Base-by-base conservation (phyloP, 2,113 vertebrate species). In the Baryphthengus martii region DNA sequence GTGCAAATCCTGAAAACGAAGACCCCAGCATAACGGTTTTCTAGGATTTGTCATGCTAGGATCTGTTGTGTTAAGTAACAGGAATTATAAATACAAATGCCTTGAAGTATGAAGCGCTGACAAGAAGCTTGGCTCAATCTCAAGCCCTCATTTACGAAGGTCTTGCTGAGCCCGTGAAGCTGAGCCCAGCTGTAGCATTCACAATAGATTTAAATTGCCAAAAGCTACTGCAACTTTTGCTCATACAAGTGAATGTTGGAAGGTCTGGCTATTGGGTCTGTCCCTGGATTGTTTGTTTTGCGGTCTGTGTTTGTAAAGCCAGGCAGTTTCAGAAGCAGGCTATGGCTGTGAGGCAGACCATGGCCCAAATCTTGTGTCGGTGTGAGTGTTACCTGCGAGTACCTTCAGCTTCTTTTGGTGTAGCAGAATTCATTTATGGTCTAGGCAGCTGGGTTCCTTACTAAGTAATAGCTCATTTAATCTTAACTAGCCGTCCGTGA, bases 81-180 rank as follows among this genome's bases (percentile, higher is more conserved):
- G 97, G 97, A 97, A 97, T 98, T 98, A 98, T 97, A 98, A 98
- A 96, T 82, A 85, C 98, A 98, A 98, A 98, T 98, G 93, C 94
- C 96, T 97, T 55, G 67, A 96, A 97, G 96, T 96, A 92, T 93
- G 97, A 98, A 98, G 82, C 59, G 84, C 93, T 97, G 94, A 93
- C 82, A 94, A 86, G 88, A 63, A 67, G 66, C 83, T 89, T 90
- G 93, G 94, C 81, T 65, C 53, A 19, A 19, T 65, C 89, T 92
- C 74, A 92, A 84, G 47, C 66, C 67, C 47, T 58, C 70, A 33
- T 28, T 90, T 97, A 72, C 40, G 74, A 68, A 93, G 74, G 76
- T 56, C 66, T 85, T 94, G 39, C 67, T 39, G 71, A 72, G 40
- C 77, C 89, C 67, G 44, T 28, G 71, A 88, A 90, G 85, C 75